A percentile compares a stretch with the other conserved stretches of the same genome.
These are phyloP conservation scores for Orchesella cincta DNA, from an alignment of 1,140 invertebrate genomes.

Conservation along the genomic window DNA sequence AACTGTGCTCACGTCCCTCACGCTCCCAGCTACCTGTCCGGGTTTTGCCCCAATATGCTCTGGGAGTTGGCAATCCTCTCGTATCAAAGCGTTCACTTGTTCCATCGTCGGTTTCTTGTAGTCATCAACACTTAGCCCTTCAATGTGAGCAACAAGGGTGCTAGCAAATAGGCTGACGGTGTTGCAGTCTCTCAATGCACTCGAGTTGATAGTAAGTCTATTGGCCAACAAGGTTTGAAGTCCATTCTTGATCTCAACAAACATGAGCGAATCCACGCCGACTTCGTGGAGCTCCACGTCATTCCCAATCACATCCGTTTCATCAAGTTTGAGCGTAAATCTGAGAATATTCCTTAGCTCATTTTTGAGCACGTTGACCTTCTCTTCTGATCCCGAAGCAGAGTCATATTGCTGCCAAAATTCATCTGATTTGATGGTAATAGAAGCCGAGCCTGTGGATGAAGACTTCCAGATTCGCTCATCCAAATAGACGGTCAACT, in stretches of 20 bases:
- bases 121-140: background rate
- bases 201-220: background rate
- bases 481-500: too few species aligned
- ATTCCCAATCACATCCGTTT: background rate
- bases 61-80: background rate
- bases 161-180: background rate
- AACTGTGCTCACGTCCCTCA: too few species aligned
- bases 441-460: background rate
- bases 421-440: background rate
- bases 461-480: background rate
- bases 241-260: background rate
- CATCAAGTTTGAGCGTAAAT: background rate
- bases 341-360: background rate
- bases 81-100: background rate
- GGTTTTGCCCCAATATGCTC: background rate
- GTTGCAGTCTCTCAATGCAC: background rate
- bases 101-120: too few species aligned
- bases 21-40: background rate
- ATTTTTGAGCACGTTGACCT: background rate
- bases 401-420: background rate
- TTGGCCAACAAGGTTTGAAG: background rate
- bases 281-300: background rate
- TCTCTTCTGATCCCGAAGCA: background rate
- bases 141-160: background rate
- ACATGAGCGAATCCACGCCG: background rate